Evolutionary conservation across 2,888 invertebrate species (phyloP).

Genomic region (Zygaena filipendulae): DNA sequence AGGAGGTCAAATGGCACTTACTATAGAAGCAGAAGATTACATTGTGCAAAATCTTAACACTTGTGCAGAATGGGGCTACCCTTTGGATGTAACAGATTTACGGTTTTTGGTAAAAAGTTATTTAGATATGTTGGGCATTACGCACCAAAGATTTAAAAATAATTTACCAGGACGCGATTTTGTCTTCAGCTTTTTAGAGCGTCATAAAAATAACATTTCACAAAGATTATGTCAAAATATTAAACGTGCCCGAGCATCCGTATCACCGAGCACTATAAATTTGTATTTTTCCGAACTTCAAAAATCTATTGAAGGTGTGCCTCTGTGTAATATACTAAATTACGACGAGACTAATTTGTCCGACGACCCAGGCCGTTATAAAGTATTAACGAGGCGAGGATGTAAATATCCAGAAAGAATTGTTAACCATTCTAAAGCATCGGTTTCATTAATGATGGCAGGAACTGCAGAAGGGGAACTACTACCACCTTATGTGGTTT

Average conservation of each 20-base stretch:
- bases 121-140: slow-evolving; percentile 11
- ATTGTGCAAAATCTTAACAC: slow-evolving; percentile 1
- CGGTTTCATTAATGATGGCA: slow-evolving; percentile 29
- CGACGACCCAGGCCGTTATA: slow-evolving; percentile 10
- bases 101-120: background rate
- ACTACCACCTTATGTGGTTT: slow-evolving; percentile 33
- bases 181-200: slow-evolving; percentile 11
- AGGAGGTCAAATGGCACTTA: background rate
- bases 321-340: slow-evolving; percentile 13
- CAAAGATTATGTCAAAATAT: too few species aligned
- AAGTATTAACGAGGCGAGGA: slow-evolving; percentile 9
- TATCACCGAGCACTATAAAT: slow-evolving; percentile 15
- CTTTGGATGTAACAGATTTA: background rate
- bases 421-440: slow-evolving; percentile 9
- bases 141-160: background rate
- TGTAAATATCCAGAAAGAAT: slow-evolving; percentile 14
- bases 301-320: slow-evolving; percentile 13
- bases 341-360: slow-evolving; percentile 14
- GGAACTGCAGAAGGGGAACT: slow-evolving; percentile 27
- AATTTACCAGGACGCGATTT: slow-evolving; percentile 8
- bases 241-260: slow-evolving; percentile 16
- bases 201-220: slow-evolving; percentile 6
- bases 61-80: slow-evolving; percentile 1
- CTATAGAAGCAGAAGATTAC: background rate
- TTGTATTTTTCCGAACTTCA: slow-evolving; percentile 15